Evolutionary conservation across 1,140 invertebrate genomes (phyloP).

Genomic region (Leucophenga varia): DNA sequence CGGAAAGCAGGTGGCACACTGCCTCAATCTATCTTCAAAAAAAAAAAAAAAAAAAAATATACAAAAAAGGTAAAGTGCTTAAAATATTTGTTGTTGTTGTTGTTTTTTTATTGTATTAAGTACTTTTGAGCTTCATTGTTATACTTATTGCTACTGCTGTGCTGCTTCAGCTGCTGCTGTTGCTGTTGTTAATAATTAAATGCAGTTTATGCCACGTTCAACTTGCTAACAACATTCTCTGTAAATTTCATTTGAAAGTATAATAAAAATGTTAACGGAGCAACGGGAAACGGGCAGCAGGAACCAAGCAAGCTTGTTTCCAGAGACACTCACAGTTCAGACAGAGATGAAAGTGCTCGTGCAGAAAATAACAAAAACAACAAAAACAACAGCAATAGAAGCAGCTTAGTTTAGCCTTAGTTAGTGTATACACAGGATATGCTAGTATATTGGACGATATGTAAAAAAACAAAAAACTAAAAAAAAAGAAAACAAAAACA

Average conservation of each 20-base stretch:
- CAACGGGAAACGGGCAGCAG: constrained; percentile 1
- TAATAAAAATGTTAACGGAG: constrained; percentile 40
- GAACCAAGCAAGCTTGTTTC: neutral
- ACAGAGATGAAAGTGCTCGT: too few relatives aligned
- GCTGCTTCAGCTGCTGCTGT: constrained; percentile 10
- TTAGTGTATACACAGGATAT: constrained; percentile 2
- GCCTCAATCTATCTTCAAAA: constrained; percentile 1
- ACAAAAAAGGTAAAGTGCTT: neutral
- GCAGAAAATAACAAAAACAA: neutral
- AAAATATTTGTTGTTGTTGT: neutral
- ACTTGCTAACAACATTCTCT: constrained; percentile 30
- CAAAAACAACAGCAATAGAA: too few relatives aligned
- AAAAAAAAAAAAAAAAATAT: neutral
- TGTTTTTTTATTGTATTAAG: constrained; percentile 3
- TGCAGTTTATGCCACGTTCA: constrained; percentile 37
- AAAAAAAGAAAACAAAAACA: constrained; percentile 14
- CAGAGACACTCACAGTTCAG: too few relatives aligned
- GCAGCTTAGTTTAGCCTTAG: too few relatives aligned
- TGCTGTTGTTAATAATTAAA: constrained; percentile 44
- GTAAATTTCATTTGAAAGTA: constrained; percentile 49
- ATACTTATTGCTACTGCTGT: constrained; percentile 11
- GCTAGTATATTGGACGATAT: constrained; percentile 4
- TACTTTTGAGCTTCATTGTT: constrained; percentile 19
- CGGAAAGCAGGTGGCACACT: too few relatives aligned
- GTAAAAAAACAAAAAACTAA: too few relatives aligned